Evolutionary conservation across 2,797 vertebrate genomes (phyloP), one percentile per base, ranked within the genome.

Genomic region (Toxotes lorentzi): DNA sequence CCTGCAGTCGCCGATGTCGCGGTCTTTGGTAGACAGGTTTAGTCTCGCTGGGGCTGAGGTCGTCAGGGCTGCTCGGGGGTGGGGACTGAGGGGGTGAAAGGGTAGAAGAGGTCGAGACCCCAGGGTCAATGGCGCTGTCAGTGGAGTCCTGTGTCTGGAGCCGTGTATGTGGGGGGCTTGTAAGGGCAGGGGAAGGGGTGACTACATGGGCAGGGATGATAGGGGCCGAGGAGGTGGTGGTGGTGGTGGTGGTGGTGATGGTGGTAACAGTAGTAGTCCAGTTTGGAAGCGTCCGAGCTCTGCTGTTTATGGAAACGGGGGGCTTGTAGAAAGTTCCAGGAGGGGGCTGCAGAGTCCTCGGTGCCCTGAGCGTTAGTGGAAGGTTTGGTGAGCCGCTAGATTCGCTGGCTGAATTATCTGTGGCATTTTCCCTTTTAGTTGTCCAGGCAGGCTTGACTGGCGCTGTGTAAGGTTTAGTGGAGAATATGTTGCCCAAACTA

Each of bases 271-370:
- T 79, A 13, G 94, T 89, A 61, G 88, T 86, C 75, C 82, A 91
- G 84, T 93, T 94, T 19, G 94, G 93, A 13, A 87, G 87, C 4
- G 91, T 94, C 86, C 93, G 95, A 0, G 88, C 73, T 72, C 91
- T 92, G 82, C 70, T 85, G 72, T 78, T 92, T 13, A 83, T 54
- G 32, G 96, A 95, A 40, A 94, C 53, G 0, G 96, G 97, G 21
- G 98, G 98, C 75, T 96, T 97, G 88, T 99, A 99, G 93, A 99
- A 99, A 0, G 97, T 99, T 86, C 96, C 98, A 7, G 97, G 96
- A 0, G 97, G 97, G 5, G 98, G 98, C 32, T 98, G 97, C 84
- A 99, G 94, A 78, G 96, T 95, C 82, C 98, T 95, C 2, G 97
- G 97, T 0, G 94, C 94, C 91, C 97, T 95, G 86, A 96, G 95